Evolutionary conservation across 1,140 invertebrate genomes (phyloP), one percentile per base, ranked within the genome.

Genomic region (Drosophila novamexicana): DNA sequence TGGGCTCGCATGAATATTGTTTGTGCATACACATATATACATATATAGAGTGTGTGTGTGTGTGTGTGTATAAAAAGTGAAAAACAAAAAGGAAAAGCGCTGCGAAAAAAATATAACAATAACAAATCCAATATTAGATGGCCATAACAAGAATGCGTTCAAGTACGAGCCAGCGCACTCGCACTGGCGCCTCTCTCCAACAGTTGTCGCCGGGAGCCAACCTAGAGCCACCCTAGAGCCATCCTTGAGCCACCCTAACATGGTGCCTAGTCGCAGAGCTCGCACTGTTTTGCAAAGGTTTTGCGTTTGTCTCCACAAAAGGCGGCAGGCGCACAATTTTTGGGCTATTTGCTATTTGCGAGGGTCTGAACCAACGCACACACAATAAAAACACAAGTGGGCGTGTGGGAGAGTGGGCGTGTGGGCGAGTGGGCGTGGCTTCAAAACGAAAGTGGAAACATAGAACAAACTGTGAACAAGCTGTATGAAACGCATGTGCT

Each of bases 51-150:
- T 56, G 29, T 6, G 54, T 39, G 80, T 49, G 77, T 45, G 42
- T 45, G 14, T 44, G 7, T 44, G 7, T 44, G 42, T 16, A 44
- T 40, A 57, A 44, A 14, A 42, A 71, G 59, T 57, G 16, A 65
- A 64, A 61, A 57, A 49, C 63, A 69, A 62, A 67, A 73, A 76
- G 67, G 7, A 64, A 44, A 66, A 76, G 61, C 59, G 14, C 37
- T 61, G 44, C 63, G 47, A 37, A 75, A 29, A 58, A 29, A 72
- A 81, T 76, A 79, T 81, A 81, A 81, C 82, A 85, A 86, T 86
- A 86, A 79, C 82, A 85, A 85, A 85, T 85, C 79, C 82, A 85
- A 85, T 85, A 85, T 86, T 81, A 86, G 78, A 86, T 79, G 82
- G 71, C 78, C 67, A 72, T 79, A 81, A 85, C 78, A 85, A 81